A percentile compares a stretch with the other conserved stretches of the same genome.
These are phyloP conservation scores for Drosophila littoralis DNA, from an alignment of 1,140 invertebrate genomes.

Conservation along the genomic window DNA sequence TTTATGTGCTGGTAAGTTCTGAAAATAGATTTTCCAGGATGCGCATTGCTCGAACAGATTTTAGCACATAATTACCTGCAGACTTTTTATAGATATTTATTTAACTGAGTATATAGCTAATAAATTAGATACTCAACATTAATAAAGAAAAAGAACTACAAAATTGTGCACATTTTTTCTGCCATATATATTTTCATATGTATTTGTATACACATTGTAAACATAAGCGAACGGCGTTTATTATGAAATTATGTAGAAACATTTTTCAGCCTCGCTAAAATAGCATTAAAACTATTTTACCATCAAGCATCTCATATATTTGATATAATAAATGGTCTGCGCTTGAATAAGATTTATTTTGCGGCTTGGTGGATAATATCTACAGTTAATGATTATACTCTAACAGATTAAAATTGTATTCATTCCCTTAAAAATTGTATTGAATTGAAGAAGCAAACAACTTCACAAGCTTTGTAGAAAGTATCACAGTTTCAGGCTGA, in stretches of 20 bases:
- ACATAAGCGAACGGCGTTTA: neutral
- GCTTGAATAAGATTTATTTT: no score
- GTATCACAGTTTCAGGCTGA: no score
- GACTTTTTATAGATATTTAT: slow-evolving; percentile 35
- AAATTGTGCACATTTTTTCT: slow-evolving; percentile 23
- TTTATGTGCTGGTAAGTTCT: slow-evolving; percentile 30
- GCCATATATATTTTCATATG: neutral
- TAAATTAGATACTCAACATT: slow-evolving; percentile 49
- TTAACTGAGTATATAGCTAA: slow-evolving; percentile 40
- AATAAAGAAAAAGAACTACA: slow-evolving; percentile 37
- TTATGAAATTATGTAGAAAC: neutral
- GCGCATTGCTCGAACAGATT: slow-evolving; percentile 41
- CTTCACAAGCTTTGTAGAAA: no score
- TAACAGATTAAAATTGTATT: no score
- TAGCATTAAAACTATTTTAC: neutral
- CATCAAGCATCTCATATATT: neutral
- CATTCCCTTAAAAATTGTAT: no score
- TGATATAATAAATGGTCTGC: no score
- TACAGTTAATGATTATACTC: no score
- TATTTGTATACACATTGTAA: neutral
- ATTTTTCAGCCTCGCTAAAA: neutral
- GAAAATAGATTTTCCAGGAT: slow-evolving; percentile 65
- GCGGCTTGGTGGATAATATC: no score
- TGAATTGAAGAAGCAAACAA: no score
- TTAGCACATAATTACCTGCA: slow-evolving; percentile 71